Base-by-base conservation (phyloP, 2,797 vertebrate genomes). In the Myotis planiceps region DNA sequence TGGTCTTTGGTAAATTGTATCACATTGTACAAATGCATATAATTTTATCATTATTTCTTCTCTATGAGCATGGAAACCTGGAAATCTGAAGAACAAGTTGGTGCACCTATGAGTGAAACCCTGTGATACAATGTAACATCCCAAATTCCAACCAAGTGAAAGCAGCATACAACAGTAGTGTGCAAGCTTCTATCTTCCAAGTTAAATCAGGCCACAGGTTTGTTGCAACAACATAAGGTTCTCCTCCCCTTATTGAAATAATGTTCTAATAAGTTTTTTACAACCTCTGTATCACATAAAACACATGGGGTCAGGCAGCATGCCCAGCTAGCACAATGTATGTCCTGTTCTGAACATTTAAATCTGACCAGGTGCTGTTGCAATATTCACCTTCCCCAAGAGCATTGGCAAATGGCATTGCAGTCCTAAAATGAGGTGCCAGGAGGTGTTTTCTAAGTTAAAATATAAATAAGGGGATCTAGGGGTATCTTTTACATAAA, bases 241-340 rank as follows among this genome's bases (percentile, higher is more conserved):
- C 79, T 91, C 65, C 49, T 84, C 34, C 37, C 15, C 58, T 96
- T 63, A 72, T 42, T 92, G 89, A 95, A 97, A 82, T 93, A 92
- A 71, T 79, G 80, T 89, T 93, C 80, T 92, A 69, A 72, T 92
- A 88, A 95, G 75, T 88, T 93, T 95, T 86, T 89, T 71, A 86
- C 68, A 81, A 18, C 47, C 60, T 92, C 60, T 47, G 23, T 68
- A 51, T 49, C 58, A 69, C 63, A 87, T 76, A 80, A 92, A 95
- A 69, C 42, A 71, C 49, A 23, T 16, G 19, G n/a, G 76, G 32
- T 96, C 75, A 94, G 83, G 42, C 27, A 39, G 69, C 29, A 21
- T 23, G 27, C 63, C 74, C 55, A 66, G 58, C 19, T 29, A 85
- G 10, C 14, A 69, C 37, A 49, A 45, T 29, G 15, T 69, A 84